Base-by-base conservation (phyloP, 1,140 invertebrate genomes). In the Cyclargus thomasi region DNA sequence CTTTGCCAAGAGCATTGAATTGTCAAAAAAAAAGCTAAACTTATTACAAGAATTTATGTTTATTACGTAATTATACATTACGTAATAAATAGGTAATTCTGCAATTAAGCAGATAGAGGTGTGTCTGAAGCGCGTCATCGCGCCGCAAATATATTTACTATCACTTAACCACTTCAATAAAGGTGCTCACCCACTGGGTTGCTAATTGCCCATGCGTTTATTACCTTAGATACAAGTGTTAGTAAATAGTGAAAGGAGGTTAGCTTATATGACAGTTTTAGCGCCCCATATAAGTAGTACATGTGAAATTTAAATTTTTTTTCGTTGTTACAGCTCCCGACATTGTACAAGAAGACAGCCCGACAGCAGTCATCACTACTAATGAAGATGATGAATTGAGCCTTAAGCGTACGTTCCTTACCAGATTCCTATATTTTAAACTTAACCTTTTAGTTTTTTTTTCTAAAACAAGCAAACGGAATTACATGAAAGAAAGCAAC, bases 381-480 rank as follows among this genome's bases (percentile, higher is more conserved):
- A 85, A 86, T 53, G 95, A 95, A 72, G 94, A 95, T 78, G 95
- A 95, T 74, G 95, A 96, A 82, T 93, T 94, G 73, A 95, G 93
- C 80, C 91, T 94, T 79, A 95, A 95, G 94, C 94, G 95, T 96
- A 92, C 94, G 94, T 91, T 16, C 1, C 8, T 8, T 29, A 29
- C 29, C 29, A 29, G 8, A 29, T 29, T 29, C 29, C 29, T 29
- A 29, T 8, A 29, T 29, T n/a, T n/a, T n/a, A n/a, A n/a, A n/a
- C n/a, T n/a, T n/a, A n/a, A n/a, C n/a, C n/a, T n/a, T n/a, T n/a
- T n/a, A n/a, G n/a, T n/a, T n/a, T n/a, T n/a, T n/a, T n/a, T n/a
- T n/a, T n/a, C n/a, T n/a, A n/a, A n/a, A n/a, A n/a, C n/a, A n/a
- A n/a, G n/a, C n/a, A n/a, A n/a, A n/a, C n/a, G n/a, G n/a, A n/a